Conservation (phyloP, 2,888 invertebrate species). For the Ophraella communa region DNA sequence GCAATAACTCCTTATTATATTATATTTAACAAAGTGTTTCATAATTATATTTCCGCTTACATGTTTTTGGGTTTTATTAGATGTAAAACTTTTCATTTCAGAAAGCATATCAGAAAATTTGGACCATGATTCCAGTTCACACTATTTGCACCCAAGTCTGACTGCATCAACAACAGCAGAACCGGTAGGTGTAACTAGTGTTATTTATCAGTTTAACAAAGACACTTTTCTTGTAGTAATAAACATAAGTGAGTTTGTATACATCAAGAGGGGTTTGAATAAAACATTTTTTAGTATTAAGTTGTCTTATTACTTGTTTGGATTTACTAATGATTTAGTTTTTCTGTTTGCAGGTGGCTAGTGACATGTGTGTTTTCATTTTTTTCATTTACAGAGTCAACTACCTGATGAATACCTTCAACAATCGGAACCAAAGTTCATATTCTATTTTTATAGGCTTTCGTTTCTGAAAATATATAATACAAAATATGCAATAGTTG, state of each 20-base stretch:
- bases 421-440: background rate
- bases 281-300: slow-evolving; percentile 58
- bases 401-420: slow-evolving; percentile 3
- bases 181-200: slow-evolving; percentile 66
- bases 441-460: background rate
- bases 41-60: too few species aligned
- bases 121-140: slow-evolving; percentile 59
- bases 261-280: slow-evolving; percentile 43
- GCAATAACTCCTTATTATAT: too few species aligned
- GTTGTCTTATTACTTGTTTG: slow-evolving; percentile 45
- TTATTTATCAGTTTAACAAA: slow-evolving; percentile 34
- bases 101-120: slow-evolving; percentile 23
- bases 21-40: too few species aligned
- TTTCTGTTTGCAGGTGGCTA: slow-evolving; percentile 55
- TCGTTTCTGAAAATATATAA: background rate
- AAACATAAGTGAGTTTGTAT: slow-evolving; percentile 36
- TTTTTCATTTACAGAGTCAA: slow-evolving; percentile 37
- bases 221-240: slow-evolving; percentile 42
- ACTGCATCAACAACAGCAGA: slow-evolving; percentile 66
- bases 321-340: slow-evolving; percentile 51
- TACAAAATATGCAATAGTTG: too few species aligned
- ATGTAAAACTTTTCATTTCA: slow-evolving; percentile 12
- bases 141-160: slow-evolving; percentile 87
- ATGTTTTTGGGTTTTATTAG: background rate
- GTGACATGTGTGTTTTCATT: slow-evolving; percentile 31